Base-by-base conservation (phyloP, 2,113 vertebrate genomes). In the Peromyscus polionotus region DNA sequence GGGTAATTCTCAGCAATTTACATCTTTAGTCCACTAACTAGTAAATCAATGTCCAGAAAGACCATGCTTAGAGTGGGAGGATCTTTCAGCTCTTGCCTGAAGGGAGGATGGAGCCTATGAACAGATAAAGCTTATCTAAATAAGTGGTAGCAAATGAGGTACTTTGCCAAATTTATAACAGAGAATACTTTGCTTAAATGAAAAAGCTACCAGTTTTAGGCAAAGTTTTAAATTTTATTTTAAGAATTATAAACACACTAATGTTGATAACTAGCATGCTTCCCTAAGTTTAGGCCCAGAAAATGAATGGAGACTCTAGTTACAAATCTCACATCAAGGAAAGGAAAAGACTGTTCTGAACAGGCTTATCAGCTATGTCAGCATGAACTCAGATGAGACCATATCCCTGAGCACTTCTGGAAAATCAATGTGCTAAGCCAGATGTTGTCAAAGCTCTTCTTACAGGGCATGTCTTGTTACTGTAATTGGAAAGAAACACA, bases 401-500 rank as follows among this genome's bases (percentile, higher is more conserved):
- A 14, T 57, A 61, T 70, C 59, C 28, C 33, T 88, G 57, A 85
- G 59, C 5, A 36, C 33, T 65, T 68, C 51, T 54, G 51, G 36
- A 36, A 94, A 95, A 90, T 96, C 80, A 88, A 22, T 16, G 8
- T 33, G 91, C 22, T 59, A 72, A 72, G 22, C 33, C 39, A 76
- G 31, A 80, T 3, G 14, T 59, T 63, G 24, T 59, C 84, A 96
- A 91, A 88, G 14, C 2, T 83, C 45, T 57, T 95, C 45, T 75
- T 57, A 68, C 1, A 67, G 31, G 84, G 57, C 1, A 54, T n/a
- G 51, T 79, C 5, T 88, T 96, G 33, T 24, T 93, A 81, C 45
- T 92, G 81, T 94, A 68, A 80, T 19, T n/a, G 65, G 93, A 97
- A 88, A 68, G 5, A 81, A 79, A 63, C 76, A 88, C 11, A 90